phyloP scores from a whole-genome alignment of 2,888 invertebrate genomes.

The Eristalinus aeneus region DNA sequence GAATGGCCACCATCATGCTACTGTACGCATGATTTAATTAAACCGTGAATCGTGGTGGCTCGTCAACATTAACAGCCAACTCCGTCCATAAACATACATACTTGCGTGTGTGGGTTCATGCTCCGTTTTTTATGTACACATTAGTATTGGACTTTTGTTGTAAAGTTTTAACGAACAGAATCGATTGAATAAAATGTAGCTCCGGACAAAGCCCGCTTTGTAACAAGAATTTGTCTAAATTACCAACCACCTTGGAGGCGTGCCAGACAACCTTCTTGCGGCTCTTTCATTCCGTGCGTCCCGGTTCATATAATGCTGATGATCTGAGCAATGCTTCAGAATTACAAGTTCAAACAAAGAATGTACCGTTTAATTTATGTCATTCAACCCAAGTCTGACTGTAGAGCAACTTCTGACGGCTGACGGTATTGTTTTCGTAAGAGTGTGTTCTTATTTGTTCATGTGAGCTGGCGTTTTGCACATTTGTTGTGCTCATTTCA shows the following conservation, averaged over 20 bases:
- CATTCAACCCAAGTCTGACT: constrained; percentile 44
- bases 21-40: constrained; percentile 66
- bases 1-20: constrained; percentile 48
- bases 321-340: constrained; percentile 30
- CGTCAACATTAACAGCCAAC: neutral
- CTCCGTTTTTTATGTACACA: neutral
- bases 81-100: neutral
- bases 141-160: neutral
- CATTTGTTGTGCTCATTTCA: constrained; percentile 23
- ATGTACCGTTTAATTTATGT: constrained; percentile 55
- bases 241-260: constrained; percentile 14
- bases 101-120: neutral
- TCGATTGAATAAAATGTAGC: neutral
- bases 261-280: constrained; percentile 4
- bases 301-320: neutral
- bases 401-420: constrained; percentile 22
- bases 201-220: neutral
- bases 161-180: neutral
- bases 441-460: neutral
- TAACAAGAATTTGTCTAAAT: constrained; percentile 54
- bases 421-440: constrained; percentile 10
- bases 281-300: neutral
- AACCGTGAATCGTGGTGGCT: constrained; percentile 28
- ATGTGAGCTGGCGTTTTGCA: constrained; percentile 16
- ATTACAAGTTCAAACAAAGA: constrained; percentile 55